phyloP scores from a whole-genome alignment of 2,888 invertebrate species.

The Salpingus planirostris region DNA sequence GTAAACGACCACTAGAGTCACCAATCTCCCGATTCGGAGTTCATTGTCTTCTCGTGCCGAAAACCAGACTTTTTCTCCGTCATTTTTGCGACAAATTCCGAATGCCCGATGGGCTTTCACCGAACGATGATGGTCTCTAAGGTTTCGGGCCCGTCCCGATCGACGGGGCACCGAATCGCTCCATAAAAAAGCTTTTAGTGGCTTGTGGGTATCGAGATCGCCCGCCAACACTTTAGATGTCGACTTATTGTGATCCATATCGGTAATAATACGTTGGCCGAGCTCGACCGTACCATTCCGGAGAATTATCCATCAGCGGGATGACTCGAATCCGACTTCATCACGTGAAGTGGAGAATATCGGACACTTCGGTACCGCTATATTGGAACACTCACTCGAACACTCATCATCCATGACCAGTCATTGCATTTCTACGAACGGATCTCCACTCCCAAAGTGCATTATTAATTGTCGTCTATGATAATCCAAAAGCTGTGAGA shows the following conservation, averaged over 20 bases:
- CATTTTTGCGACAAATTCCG: no score
- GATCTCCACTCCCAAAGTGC: no score
- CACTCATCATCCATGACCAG: no score
- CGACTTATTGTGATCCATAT: slow-evolving; percentile 23
- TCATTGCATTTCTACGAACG: slow-evolving; percentile 5
- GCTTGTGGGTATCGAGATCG: slow-evolving; percentile 11
- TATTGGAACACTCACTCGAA: no score
- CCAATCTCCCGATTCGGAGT: no score
- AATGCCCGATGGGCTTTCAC: no score
- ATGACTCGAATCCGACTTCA: slow-evolving; percentile 14
- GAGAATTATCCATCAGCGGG: slow-evolving; percentile 12
- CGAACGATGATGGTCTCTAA: neutral
- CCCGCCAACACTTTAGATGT: slow-evolving; percentile 18
- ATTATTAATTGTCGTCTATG: no score
- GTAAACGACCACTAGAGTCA: no score
- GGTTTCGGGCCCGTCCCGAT: neutral
- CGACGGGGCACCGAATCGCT: no score
- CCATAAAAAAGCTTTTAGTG: slow-evolving; percentile 25
- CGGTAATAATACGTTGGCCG: slow-evolving; percentile 22
- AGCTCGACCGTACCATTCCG: slow-evolving; percentile 10
- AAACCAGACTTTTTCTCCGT: no score
- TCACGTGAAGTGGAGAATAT: neutral
- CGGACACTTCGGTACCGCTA: neutral
- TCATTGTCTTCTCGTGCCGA: no score
- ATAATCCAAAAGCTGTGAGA: no score